These are phyloP conservation scores for Catajapyx aquilonaris DNA, from an alignment of 1,140 invertebrate species.

Conservation along the genomic window DNA sequence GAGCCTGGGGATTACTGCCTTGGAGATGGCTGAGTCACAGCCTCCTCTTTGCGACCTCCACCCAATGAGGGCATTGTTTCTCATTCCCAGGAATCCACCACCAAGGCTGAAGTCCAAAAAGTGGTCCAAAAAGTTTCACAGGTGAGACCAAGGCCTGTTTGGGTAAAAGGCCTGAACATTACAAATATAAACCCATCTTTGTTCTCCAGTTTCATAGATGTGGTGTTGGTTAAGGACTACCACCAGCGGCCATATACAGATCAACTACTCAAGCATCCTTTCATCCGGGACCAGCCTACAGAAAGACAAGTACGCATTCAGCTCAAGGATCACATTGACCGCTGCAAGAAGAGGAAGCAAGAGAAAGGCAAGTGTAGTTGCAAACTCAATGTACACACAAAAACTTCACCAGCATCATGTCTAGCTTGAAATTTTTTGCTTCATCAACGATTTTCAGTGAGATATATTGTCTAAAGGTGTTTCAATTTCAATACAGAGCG, in stretches of 20 bases:
- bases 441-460: too few relatives aligned
- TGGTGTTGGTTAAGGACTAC: slow-evolving; percentile 89
- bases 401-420: too few relatives aligned
- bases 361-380: slow-evolving; percentile 50
- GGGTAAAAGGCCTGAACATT: background rate
- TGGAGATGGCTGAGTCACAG: slow-evolving; percentile 99
- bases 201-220: slow-evolving; percentile 46
- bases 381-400: too few relatives aligned
- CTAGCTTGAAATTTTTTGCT: too few relatives aligned
- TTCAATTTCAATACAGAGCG: too few relatives aligned
- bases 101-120: slow-evolving; percentile 95
- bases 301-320: slow-evolving; percentile 95
- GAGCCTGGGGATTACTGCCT: slow-evolving; percentile 93
- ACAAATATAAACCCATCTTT: background rate
- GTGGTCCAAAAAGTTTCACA: slow-evolving; percentile 92
- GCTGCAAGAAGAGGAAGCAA: slow-evolving; percentile 84
- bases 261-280: slow-evolving; percentile 89
- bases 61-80: slow-evolving; percentile 95
- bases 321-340: slow-evolving; percentile 97
- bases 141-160: slow-evolving; percentile 13
- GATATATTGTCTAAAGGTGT: too few relatives aligned
- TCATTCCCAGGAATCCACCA: slow-evolving; percentile 93
- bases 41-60: slow-evolving; percentile 97
- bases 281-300: slow-evolving; percentile 93
- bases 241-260: slow-evolving; percentile 95